These are phyloP conservation scores for Echinops telfairi DNA, from an alignment of 2,113 vertebrate species.

Conservation along the genomic window DNA sequence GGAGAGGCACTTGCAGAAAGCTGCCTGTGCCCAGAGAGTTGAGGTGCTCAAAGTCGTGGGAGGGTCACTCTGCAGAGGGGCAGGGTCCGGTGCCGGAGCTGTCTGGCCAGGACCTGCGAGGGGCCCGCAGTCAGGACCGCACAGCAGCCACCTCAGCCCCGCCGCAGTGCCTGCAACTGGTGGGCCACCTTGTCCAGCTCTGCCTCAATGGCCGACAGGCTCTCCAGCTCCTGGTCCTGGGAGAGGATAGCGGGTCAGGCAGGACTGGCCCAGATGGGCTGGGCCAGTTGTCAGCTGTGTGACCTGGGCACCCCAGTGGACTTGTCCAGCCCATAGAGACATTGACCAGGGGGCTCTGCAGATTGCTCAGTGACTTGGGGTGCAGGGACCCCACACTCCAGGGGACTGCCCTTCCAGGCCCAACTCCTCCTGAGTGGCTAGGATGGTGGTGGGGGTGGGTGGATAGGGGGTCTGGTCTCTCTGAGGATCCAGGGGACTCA, in stretches of 20 bases:
- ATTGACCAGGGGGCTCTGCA: background rate
- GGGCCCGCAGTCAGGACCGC: constrained; percentile 45
- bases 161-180: constrained; percentile 93
- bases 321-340: background rate
- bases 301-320: background rate
- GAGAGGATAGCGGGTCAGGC: background rate
- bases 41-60: background rate
- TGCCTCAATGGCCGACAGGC: constrained; percentile 94
- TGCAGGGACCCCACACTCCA: background rate
- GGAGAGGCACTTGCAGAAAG: constrained; percentile 84
- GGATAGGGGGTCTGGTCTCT: background rate
- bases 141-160: constrained; percentile 79
- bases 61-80: background rate
- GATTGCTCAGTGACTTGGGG: background rate
- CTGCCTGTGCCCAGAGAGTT: constrained; percentile 78
- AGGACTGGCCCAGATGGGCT: background rate
- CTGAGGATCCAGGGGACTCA: rapidly evolving
- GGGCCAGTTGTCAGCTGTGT: background rate
- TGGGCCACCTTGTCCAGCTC: constrained; percentile 95
- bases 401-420: background rate
- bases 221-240: constrained; percentile 96
- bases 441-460: no score
- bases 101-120: constrained; percentile 1
- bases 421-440: background rate
- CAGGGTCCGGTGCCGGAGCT: constrained; percentile 51